Percentiles rank a stretch among this genome's conserved stretches.
phyloP scores from a whole-genome alignment of 2,113 vertebrate genomes.

The Lepus europaeus region DNA sequence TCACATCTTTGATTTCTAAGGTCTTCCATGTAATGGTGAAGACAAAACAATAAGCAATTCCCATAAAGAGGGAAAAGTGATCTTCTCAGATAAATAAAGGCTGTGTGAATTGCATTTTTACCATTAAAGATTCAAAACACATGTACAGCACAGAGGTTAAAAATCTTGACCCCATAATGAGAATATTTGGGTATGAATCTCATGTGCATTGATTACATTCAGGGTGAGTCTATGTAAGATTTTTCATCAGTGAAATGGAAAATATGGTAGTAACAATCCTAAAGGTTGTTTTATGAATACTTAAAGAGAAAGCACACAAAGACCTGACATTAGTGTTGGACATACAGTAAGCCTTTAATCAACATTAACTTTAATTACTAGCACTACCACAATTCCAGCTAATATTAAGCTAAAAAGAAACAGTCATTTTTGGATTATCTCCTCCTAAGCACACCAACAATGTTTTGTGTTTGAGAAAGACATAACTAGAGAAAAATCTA shows the following conservation, averaged over 20 bases:
- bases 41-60: neutral
- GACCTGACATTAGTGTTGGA: neutral
- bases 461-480: neutral
- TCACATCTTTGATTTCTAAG: neutral
- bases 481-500: conserved; percentile 11
- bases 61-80: neutral
- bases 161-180: neutral
- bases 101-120: neutral
- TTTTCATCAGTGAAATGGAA: neutral
- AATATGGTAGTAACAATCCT: neutral
- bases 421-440: neutral
- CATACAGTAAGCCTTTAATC: neutral
- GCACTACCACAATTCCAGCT: neutral
- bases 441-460: neutral
- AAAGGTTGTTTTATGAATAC: neutral
- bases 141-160: neutral
- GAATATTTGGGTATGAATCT: neutral
- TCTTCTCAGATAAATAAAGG: neutral
- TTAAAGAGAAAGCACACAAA: conserved; percentile 25
- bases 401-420: neutral
- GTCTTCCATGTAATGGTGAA: neutral
- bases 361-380: neutral
- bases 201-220: neutral
- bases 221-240: neutral
- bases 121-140: neutral